Conservation (phyloP, 1,140 invertebrate genomes). For the Ylistrum balloti region DNA sequence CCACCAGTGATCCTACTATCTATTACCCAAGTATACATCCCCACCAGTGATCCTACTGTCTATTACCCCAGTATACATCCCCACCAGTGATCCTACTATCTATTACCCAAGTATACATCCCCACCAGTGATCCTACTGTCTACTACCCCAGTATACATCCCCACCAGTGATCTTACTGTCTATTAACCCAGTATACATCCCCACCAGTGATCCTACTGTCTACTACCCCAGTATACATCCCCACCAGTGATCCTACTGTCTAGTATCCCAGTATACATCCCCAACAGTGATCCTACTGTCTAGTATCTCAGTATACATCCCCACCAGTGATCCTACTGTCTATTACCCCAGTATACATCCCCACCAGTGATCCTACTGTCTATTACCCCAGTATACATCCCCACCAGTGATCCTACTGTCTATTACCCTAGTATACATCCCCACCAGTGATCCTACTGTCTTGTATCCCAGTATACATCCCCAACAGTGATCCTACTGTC, state of each 20-base stretch:
- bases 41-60: neutral
- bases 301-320: neutral
- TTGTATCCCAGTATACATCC: neutral
- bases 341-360: neutral
- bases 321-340: neutral
- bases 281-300: neutral
- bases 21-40: neutral
- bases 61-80: neutral
- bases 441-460: neutral
- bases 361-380: neutral
- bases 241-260: neutral
- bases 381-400: neutral
- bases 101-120: neutral
- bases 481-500: neutral
- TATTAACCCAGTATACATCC: neutral
- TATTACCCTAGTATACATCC: neutral
- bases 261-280: neutral
- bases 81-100: neutral
- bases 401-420: neutral
- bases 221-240: neutral
- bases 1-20: neutral
- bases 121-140: neutral
- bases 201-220: neutral
- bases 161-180: neutral
- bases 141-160: neutral